Conservation (phyloP, 2,888 invertebrate species). For the Pollenia griseotomentosa region DNA sequence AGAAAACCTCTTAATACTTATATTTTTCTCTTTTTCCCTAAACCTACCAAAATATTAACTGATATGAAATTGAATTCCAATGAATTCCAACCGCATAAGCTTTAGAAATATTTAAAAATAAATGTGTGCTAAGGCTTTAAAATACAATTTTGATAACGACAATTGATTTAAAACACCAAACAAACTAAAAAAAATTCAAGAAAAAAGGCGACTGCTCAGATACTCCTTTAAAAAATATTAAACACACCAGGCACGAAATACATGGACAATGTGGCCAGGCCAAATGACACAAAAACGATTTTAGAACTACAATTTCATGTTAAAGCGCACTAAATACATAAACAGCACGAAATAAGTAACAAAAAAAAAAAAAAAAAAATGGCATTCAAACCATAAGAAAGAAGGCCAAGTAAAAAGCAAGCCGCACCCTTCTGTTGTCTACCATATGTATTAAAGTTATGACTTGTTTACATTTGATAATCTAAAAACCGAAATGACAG, state of each 20-base stretch:
- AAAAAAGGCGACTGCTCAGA: constrained; percentile 7
- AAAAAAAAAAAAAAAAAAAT: not conserved
- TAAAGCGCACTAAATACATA: constrained; percentile 25
- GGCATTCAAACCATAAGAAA: constrained; percentile 50
- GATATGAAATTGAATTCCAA: not conserved
- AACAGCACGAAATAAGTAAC: not conserved
- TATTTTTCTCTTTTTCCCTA: not conserved
- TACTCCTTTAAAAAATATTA: constrained; percentile 2
- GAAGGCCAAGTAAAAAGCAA: constrained; percentile 56
- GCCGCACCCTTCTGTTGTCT: constrained; percentile 63
- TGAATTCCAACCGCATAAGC: not conserved
- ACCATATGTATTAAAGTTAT: constrained; percentile 57
- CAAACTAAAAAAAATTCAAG: not conserved
- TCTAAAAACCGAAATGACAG: not conserved
- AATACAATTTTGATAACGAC: constrained; percentile 14
- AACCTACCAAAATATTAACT: not conserved
- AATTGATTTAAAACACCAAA: not conserved
- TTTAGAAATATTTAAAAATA: not conserved
- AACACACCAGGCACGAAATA: constrained; percentile 14
- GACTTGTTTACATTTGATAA: constrained; percentile 45
- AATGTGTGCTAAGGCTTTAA: constrained; percentile 14
- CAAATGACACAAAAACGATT: constrained; percentile 3
- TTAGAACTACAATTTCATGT: constrained; percentile 32
- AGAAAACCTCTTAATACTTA: too few relatives aligned
- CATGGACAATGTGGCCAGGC: not conserved